Conservation (phyloP, 2,113 vertebrate genomes). For the Athene cunicularia region DNA sequence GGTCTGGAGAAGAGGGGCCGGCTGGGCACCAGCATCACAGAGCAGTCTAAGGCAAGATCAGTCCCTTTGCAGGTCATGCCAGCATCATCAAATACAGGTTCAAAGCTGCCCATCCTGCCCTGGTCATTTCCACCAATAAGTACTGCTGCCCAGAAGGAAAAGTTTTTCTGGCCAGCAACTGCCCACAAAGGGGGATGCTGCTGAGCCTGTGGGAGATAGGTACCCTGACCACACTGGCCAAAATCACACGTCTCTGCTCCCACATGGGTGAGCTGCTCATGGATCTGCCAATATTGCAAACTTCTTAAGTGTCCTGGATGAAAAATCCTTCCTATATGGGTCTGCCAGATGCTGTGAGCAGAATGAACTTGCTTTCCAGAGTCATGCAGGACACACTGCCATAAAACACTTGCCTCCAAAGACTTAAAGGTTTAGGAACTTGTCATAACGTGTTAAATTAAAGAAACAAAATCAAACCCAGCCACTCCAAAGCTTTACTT, state of each 20-base stretch:
- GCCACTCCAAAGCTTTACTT: not conserved
- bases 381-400: not conserved
- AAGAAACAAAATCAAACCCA: not conserved
- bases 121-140: not conserved
- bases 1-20: not conserved
- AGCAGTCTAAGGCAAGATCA: not conserved
- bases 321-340: not conserved
- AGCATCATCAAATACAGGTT: not conserved
- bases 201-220: not conserved
- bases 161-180: not conserved
- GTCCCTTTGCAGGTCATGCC: not conserved
- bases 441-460: not conserved
- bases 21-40: not conserved
- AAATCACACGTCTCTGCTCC: fast-evolving
- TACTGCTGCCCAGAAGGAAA: not conserved
- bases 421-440: not conserved
- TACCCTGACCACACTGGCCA: not conserved
- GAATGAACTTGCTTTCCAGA: not conserved
- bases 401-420: not conserved
- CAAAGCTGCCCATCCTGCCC: not conserved
- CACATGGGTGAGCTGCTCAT: fast-evolving
- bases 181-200: not conserved
- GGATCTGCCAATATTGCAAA: not conserved
- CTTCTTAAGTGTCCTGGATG: not conserved
- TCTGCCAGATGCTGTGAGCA: not conserved